Conservation (phyloP, 2,113 vertebrate species). For the Tragelaphus strepsiceros region DNA sequence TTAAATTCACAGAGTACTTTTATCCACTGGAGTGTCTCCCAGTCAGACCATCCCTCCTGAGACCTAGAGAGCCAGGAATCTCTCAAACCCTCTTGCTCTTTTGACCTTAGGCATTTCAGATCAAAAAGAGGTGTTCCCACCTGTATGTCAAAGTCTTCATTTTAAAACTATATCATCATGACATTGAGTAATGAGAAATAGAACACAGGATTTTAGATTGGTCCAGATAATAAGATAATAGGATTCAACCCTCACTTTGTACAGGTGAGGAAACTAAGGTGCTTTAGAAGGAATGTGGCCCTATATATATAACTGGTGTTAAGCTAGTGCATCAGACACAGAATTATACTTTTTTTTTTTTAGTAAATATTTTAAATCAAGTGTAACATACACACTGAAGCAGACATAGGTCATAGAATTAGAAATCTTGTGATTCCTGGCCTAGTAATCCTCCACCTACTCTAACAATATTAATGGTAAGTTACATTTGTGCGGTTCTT, state of each 20-base stretch:
- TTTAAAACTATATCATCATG: background rate
- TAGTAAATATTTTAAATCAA: too few species aligned
- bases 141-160: background rate
- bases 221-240: background rate
- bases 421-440: too few species aligned
- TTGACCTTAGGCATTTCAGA: background rate
- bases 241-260: background rate
- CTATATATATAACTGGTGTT: too few species aligned
- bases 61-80: background rate
- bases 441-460: too few species aligned
- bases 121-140: background rate
- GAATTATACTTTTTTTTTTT: too few species aligned
- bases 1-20: background rate
- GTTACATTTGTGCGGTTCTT: too few species aligned
- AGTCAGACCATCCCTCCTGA: background rate
- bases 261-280: background rate
- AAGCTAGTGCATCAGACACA: too few species aligned
- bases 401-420: too few species aligned
- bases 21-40: background rate
- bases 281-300: rapidly evolving
- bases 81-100: background rate
- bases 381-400: too few species aligned
- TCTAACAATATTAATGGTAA: too few species aligned
- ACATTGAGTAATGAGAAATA: background rate
- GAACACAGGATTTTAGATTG: background rate